Evolutionary conservation across 2,888 invertebrate species (phyloP), one percentile per base, ranked within the genome.

Genomic region (Agonum fuliginosum): DNA sequence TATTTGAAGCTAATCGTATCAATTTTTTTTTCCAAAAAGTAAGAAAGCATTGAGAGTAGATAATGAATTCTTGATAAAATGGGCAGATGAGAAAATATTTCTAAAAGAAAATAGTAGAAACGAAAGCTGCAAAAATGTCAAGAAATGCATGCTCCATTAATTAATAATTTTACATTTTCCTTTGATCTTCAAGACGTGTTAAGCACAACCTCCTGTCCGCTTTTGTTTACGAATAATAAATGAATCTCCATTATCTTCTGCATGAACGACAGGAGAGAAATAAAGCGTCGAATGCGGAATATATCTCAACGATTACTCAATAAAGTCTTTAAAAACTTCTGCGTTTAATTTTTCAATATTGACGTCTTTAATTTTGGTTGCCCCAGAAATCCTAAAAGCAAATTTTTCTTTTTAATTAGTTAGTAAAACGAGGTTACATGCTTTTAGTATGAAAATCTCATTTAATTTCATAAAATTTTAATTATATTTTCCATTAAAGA

Each of bases 201-300:
- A 41, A 67, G 37, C 67, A 6, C 22, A 41, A 8, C 6, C 19
- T 67, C 14, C 22, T 10, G 67, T 37, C 5, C 20, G 67, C 34
- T 71, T 71, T 71, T 71, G 71, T 71, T 71, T 27, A 51, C 51
- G 51, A 48, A 71, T 71, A 71, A 71, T 71, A 71, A 71, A 51
- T 51, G 71, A 71, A 71, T 51, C 20, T 5, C 48, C 43, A 51
- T 71, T 51, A 71, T 71, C 71, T 71, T 51, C n/a, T 4, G 51
- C 48, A 48, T 30, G 22, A 27, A 17, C 30, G 62, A 62, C 8
- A 19, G 8, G 12, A 12, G 24, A 54, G 54, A 54, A 54, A 54
- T 54, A 24, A 54, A 54, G 24, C 54, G 4, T n/a, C n/a, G 24
- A 37, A 37, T 37, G 12, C 37, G 37, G 37, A 62, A 34, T 62